Evolutionary conservation across 2,888 invertebrate genomes (phyloP).

Genomic region (Actias luna): DNA sequence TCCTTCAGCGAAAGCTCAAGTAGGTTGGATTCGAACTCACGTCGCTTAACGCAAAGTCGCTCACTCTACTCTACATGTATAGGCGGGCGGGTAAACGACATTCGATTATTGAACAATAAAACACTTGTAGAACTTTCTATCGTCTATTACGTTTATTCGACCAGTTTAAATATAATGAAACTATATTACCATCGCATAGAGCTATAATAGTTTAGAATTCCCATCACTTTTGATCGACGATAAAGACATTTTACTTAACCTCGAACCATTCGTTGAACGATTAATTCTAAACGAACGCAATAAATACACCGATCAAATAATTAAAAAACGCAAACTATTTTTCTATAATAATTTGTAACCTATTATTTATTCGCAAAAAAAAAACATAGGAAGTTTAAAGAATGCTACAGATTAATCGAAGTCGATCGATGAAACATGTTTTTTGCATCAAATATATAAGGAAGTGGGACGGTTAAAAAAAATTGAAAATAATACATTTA

Average conservation of each 20-base stretch:
- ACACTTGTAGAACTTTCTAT: too few species aligned
- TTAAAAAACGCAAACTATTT: neutral
- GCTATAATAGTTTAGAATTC: neutral
- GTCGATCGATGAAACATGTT: neutral
- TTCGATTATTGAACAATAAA: too few species aligned
- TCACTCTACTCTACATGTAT: too few species aligned
- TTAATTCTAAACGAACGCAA: neutral
- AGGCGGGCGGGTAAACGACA: too few species aligned
- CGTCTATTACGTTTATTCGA: neutral
- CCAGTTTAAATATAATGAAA: neutral
- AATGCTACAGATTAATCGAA: neutral
- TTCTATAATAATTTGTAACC: too few species aligned
- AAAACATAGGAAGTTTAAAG: conserved; percentile 13
- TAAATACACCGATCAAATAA: neutral
- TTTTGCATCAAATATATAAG: too few species aligned
- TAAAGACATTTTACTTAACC: neutral
- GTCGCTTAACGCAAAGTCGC: too few species aligned
- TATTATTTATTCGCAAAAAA: too few species aligned
- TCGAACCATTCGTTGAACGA: neutral
- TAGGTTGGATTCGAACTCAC: too few species aligned
- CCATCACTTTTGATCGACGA: neutral
- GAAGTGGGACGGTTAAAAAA: too few species aligned
- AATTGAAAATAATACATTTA: too few species aligned
- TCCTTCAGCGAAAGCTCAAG: too few species aligned
- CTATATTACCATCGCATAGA: neutral